These are phyloP conservation scores for Pristionchus arcanus DNA, from an alignment of 2,888 invertebrate species.

Conservation along the genomic window DNA sequence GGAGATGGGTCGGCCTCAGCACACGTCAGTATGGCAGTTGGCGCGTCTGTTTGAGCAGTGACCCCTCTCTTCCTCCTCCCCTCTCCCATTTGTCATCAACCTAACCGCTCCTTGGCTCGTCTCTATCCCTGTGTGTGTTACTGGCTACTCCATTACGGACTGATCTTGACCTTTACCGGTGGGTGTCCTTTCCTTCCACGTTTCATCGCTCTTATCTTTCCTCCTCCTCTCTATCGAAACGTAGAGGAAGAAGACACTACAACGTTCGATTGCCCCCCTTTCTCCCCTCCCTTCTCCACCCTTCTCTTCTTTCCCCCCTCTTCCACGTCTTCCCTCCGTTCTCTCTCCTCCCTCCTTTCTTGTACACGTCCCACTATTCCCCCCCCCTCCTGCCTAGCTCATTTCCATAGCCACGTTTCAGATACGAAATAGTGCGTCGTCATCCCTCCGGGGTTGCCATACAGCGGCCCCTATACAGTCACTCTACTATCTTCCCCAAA, in stretches of 20 bases:
- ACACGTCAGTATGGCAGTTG: conserved; percentile 43
- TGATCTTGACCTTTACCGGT: conserved; percentile 6
- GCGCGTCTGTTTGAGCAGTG: conserved; percentile 38
- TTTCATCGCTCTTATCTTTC: background rate
- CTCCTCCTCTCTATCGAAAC: background rate
- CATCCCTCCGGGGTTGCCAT: background rate
- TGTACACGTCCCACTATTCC: conserved; percentile 21
- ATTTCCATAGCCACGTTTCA: conserved; percentile 35
- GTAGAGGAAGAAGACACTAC: background rate
- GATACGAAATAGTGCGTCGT: background rate
- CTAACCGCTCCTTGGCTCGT: background rate
- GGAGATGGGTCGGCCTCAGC: background rate
- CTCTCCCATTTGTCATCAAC: background rate
- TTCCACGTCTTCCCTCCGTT: background rate
- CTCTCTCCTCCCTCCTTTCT: background rate
- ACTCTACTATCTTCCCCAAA: background rate
- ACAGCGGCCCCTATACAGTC: background rate
- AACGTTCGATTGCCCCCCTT: conserved; percentile 4
- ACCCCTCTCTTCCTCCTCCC: conserved; percentile 33
- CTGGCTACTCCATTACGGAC: background rate
- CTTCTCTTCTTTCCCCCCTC: background rate
- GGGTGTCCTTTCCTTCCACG: conserved; percentile 34
- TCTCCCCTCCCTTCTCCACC: background rate
- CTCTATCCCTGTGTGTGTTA: background rate
- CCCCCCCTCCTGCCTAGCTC: background rate